phyloP scores from a whole-genome alignment of 2,797 vertebrate species.

The Cetoscarus ocellatus region DNA sequence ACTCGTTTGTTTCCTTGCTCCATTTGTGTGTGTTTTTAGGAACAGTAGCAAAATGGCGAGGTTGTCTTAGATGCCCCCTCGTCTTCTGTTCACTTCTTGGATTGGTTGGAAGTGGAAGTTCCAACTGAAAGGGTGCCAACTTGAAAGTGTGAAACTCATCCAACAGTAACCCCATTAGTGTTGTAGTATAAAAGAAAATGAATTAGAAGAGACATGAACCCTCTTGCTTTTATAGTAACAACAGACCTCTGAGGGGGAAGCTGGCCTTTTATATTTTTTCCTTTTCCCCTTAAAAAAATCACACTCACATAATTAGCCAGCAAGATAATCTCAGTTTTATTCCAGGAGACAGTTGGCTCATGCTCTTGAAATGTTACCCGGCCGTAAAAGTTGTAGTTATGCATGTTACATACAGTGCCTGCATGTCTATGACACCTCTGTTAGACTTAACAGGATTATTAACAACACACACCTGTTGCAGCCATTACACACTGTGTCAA shows the following conservation, averaged over 20 bases:
- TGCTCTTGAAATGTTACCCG: conserved; percentile 11
- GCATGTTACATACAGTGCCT: conserved; percentile 13
- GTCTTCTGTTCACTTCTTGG: conserved; percentile 13
- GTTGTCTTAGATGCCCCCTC: conserved; percentile 33
- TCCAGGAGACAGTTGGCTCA: conserved; percentile 18
- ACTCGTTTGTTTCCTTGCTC: conserved; percentile 24
- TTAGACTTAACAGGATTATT: conserved; percentile 9
- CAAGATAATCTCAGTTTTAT: conserved; percentile 33
- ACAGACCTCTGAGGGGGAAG: conserved; percentile 3
- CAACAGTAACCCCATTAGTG: conserved; percentile 42
- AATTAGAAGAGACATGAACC: conserved; percentile 47
- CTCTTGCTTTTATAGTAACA: conserved; percentile 15
- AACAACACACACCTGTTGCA: conserved; percentile 37
- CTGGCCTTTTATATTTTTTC: conserved; percentile 26
- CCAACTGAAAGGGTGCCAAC: conserved; percentile 29
- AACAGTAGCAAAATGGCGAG: conserved; percentile 29
- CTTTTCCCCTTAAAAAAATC: conserved; percentile 6
- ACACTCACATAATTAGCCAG: conserved; percentile 23
- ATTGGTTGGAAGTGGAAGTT: conserved; percentile 40
- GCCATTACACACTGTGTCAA: conserved; percentile 40
- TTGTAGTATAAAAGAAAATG: conserved; percentile 17
- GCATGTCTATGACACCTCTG: conserved; percentile 25
- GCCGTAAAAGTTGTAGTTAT: conserved; percentile 18
- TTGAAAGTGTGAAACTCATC: conserved; percentile 25
- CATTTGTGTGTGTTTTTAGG: conserved; percentile 23